Evolutionary conservation across 2,888 invertebrate species (phyloP), one percentile per base, ranked within the genome.

Genomic region (Drosophila melanosoma): DNA sequence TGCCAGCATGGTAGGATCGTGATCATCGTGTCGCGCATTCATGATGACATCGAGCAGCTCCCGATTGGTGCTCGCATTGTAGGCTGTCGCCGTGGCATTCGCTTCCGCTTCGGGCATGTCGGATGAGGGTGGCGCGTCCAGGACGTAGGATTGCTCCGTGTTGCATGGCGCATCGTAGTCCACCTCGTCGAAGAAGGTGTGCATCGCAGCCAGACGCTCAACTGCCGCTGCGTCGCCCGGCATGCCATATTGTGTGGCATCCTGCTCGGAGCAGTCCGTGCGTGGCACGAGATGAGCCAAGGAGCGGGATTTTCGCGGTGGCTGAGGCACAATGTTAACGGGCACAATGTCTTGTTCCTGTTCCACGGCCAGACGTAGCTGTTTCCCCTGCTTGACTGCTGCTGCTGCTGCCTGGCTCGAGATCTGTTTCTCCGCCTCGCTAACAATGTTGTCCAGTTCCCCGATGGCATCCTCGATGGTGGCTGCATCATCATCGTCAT

Each of bases 391-490:
- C 38, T 62, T 52, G 40, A 63, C 32, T 8, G 40, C 8, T 45
- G 20, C 40, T 3, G 40, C 45, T 15, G 42, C 61, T 6, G 73
- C 67, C 15, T 82, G 85, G 33, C 78, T 66, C n/a, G 81, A 87
- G 12, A 93, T 92, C 92, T 96, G 95, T 0, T 96, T 95, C 93
- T 97, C 97, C 0, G 97, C 97, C 85, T 97, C 96, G 90, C 96
- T 97, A 1, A 97, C 97, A 74, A 97, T 97, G 85, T 97, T 97
- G 77, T 96, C 95, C 42, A 97, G 93, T 91, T 97, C 97, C 92
- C 97, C 97, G 88, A 97, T 97, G 2, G 97, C 97, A 93, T 97
- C 97, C 85, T 97, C 97, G 74, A 97, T 97, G 3, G 97, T 97
- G 0, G 97, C 96, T 0, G 97, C 96, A 93, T 97, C 69, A 94